These are phyloP conservation scores for Dromius quadrimaculatus DNA, from an alignment of 2,888 invertebrate genomes.

Conservation along the genomic window DNA sequence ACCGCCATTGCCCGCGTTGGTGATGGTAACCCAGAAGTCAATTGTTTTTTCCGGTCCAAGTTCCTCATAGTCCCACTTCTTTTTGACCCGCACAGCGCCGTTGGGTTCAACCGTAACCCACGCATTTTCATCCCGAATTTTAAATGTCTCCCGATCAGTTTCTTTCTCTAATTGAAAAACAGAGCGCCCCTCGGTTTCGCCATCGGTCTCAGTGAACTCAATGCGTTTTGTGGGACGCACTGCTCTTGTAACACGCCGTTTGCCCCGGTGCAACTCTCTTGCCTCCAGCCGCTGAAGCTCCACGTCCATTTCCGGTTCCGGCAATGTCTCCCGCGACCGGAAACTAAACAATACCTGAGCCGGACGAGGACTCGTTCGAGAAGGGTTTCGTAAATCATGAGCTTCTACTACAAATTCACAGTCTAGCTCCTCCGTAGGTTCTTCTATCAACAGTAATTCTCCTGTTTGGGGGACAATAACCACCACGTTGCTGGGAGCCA, in stretches of 20 bases:
- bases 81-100: constrained; percentile 92
- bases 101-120: constrained; percentile 94
- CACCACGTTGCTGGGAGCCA: constrained; percentile 83
- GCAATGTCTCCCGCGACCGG: constrained; percentile 70
- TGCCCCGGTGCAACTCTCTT: constrained; percentile 73
- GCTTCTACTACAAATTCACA: constrained; percentile 82
- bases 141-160: constrained; percentile 91
- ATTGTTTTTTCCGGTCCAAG: constrained; percentile 94
- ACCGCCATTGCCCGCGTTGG: constrained; percentile 91
- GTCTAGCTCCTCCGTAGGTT: constrained; percentile 74
- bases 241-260: constrained; percentile 86
- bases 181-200: constrained; percentile 86
- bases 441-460: constrained; percentile 85
- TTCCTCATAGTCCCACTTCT: constrained; percentile 98
- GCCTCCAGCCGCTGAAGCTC: constrained; percentile 66
- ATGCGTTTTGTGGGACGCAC: constrained; percentile 95
- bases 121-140: constrained; percentile 92
- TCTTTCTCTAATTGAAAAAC: constrained; percentile 93
- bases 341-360: constrained; percentile 85
- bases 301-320: constrained; percentile 71
- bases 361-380: constrained; percentile 76
- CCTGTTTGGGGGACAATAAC: constrained; percentile 95
- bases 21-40: constrained; percentile 96
- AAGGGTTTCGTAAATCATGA: constrained; percentile 84
- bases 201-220: constrained; percentile 92